Evolutionary conservation across 2,888 invertebrate genomes (phyloP), one percentile per base, ranked within the genome.

Genomic region (Bugula neritina): DNA sequence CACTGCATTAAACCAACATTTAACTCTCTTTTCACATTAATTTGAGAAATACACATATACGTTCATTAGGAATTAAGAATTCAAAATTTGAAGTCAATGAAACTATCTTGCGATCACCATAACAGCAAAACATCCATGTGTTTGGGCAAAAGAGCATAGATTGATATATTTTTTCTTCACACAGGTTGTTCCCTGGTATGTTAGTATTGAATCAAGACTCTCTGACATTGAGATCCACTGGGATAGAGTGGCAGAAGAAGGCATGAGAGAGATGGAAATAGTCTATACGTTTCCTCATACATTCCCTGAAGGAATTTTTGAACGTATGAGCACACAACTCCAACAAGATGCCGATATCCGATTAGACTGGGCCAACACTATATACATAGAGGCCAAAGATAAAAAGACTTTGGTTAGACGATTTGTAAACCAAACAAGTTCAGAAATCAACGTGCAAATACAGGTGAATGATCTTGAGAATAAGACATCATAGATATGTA

Each of bases 101-200:
- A n/a, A n/a, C n/a, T n/a, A n/a, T n/a, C n/a, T n/a, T n/a, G n/a
- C n/a, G n/a, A n/a, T n/a, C n/a, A n/a, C n/a, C n/a, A n/a, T n/a
- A n/a, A n/a, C n/a, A n/a, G n/a, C n/a, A n/a, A n/a, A n/a, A n/a
- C n/a, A n/a, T n/a, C n/a, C n/a, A n/a, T n/a, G n/a, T n/a, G n/a
- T n/a, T n/a, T n/a, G n/a, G n/a, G n/a, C n/a, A n/a, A n/a, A n/a
- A n/a, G n/a, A n/a, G n/a, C n/a, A n/a, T n/a, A n/a, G n/a, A n/a
- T n/a, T n/a, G n/a, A n/a, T n/a, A n/a, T n/a, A n/a, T n/a, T n/a
- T n/a, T 17, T 43, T 5, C 17, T 10, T 43, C 43, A 13, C 31
- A 29, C 52, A 70, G 70, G 70, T 81, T 1, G 72, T 82, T n/a
- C 82, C 82, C 5, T 80, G 78, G 80, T 81, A 79, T 70, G 70